Conservation (phyloP, 1,140 invertebrate species). For the Solenopsis invicta region DNA sequence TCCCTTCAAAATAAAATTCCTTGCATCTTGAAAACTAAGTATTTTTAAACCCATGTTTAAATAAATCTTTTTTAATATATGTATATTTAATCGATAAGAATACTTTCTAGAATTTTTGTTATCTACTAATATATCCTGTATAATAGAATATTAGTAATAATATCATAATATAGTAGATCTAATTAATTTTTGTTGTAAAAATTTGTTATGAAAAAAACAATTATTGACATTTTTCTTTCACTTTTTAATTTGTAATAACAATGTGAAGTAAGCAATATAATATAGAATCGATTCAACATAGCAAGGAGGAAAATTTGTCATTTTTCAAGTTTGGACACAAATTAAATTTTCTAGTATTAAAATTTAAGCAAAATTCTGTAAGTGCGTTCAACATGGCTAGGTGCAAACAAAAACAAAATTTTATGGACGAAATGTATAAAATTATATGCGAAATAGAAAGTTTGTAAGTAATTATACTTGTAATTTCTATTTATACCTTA, state of each 20-base stretch:
- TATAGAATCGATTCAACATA: not conserved
- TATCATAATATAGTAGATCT: not conserved
- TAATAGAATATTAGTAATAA: not conserved
- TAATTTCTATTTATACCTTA: not conserved
- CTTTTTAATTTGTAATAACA: not conserved
- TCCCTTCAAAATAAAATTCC: too few species aligned
- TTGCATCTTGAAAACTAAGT: too few species aligned
- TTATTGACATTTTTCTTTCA: not conserved
- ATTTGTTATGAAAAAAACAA: not conserved
- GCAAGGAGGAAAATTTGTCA: not conserved
- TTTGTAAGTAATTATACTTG: constrained; percentile 63
- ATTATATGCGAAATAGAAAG: constrained; percentile 73
- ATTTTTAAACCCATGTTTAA: too few species aligned
- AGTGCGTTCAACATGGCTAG: constrained; percentile 54
- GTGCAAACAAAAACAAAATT: constrained; percentile 65
- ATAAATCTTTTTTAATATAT: too few species aligned
- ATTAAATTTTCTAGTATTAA: not conserved
- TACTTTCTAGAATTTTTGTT: too few species aligned
- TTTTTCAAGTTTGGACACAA: not conserved
- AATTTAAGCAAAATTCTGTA: not conserved
- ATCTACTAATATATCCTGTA: too few species aligned
- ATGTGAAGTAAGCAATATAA: constrained; percentile 27
- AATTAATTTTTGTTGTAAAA: not conserved
- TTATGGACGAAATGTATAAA: constrained; percentile 74
- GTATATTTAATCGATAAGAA: too few species aligned